Percentiles rank a stretch among this genome's conserved stretches.
phyloP scores from a whole-genome alignment of 2,113 vertebrate species.

The Abramis brama region DNA sequence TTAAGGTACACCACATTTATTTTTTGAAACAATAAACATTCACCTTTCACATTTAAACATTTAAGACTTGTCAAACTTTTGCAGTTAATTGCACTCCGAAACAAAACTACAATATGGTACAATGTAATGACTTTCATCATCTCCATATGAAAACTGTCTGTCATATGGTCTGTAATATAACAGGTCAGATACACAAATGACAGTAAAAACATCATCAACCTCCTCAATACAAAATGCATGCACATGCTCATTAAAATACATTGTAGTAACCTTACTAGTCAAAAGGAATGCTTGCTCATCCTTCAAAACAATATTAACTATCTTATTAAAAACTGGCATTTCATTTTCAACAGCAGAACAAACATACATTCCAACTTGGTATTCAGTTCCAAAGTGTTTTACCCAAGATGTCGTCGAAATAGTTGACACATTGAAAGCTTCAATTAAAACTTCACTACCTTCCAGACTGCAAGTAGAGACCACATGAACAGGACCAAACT shows the following conservation, averaged over 20 bases:
- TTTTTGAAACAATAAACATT: too few relatives aligned
- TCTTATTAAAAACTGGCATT: slow-evolving; percentile 53
- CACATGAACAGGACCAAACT: background rate
- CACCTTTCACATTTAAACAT: too few relatives aligned
- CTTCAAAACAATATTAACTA: slow-evolving; percentile 40
- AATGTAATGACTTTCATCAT: too few relatives aligned
- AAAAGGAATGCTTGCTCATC: too few relatives aligned
- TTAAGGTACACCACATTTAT: too few relatives aligned
- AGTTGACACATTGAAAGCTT: too few relatives aligned
- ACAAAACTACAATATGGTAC: too few relatives aligned
- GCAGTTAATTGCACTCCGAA: too few relatives aligned
- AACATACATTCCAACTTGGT: slow-evolving; percentile 52
- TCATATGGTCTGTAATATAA: slow-evolving; percentile 22
- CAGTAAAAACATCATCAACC: slow-evolving; percentile 22
- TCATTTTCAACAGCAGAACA: slow-evolving; percentile 44
- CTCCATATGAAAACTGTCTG: too few relatives aligned
- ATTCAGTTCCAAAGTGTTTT: slow-evolving; percentile 48
- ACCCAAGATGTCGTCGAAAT: slow-evolving; percentile 22
- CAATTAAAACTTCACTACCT: background rate
- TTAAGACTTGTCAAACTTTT: too few relatives aligned
- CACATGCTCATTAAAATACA: too few relatives aligned
- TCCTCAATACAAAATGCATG: slow-evolving; percentile 52
- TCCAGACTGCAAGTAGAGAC: background rate
- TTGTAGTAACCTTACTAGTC: too few relatives aligned
- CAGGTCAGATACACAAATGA: slow-evolving; percentile 45